Evolutionary conservation across 1,140 invertebrate species (phyloP).

Genomic region (Trichonephila inaurata): DNA sequence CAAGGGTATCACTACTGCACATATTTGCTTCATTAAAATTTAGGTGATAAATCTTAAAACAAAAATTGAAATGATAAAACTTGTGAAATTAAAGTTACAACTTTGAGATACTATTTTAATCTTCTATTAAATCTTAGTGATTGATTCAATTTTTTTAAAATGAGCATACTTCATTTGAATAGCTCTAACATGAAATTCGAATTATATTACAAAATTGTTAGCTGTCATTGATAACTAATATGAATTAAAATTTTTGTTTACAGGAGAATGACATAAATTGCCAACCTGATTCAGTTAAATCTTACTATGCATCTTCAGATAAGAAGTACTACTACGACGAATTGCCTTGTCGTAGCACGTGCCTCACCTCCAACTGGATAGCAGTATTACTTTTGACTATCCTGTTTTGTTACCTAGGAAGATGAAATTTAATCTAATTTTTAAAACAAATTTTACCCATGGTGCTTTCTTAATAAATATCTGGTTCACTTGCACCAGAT

Average conservation of each 20-base stretch:
- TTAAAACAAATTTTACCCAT: constrained; percentile 59
- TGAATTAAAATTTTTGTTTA: background rate
- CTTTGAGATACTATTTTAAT: too few relatives aligned
- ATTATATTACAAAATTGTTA: too few relatives aligned
- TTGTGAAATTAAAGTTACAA: too few relatives aligned
- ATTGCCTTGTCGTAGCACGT: constrained; percentile 52
- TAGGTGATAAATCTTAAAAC: too few relatives aligned
- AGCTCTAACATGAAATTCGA: too few relatives aligned
- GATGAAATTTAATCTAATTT: constrained; percentile 61
- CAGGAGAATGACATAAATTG: constrained; percentile 72
- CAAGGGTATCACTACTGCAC: too few relatives aligned
- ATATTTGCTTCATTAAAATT: too few relatives aligned
- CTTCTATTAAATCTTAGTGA: too few relatives aligned
- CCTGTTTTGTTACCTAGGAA: constrained; percentile 15
- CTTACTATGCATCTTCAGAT: constrained; percentile 54
- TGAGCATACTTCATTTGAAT: too few relatives aligned
- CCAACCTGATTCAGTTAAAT: constrained; percentile 66
- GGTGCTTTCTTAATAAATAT: constrained; percentile 69
- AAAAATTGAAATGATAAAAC: too few relatives aligned
- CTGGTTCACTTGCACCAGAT: background rate
- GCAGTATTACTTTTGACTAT: constrained; percentile 23
- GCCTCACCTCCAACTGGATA: constrained; percentile 16
- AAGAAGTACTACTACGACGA: constrained; percentile 64
- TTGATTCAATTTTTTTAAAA: too few relatives aligned
- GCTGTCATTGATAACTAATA: too few relatives aligned